A percentile compares a stretch with the other conserved stretches of the same genome.
Conservation (phyloP, 2,888 invertebrate genomes). For the Acanthococcus lagerstroemiae region DNA sequence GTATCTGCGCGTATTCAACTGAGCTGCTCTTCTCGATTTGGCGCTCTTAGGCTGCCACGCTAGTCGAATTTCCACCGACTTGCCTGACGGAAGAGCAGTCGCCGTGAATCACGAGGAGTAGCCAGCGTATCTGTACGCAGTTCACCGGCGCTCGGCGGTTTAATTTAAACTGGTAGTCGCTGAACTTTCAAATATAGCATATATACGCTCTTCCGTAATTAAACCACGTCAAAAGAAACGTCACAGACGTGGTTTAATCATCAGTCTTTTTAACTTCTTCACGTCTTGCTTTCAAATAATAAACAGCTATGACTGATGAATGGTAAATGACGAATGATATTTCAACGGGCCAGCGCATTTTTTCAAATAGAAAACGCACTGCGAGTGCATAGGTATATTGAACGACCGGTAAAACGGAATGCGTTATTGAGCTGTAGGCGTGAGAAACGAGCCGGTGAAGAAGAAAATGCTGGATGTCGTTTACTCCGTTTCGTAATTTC, state of each 20-base stretch:
- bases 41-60: too few relatives aligned
- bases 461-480: background rate
- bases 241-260: constrained; percentile 24
- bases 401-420: background rate
- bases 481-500: background rate
- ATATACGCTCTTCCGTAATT: background rate
- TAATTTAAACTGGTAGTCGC: too few relatives aligned
- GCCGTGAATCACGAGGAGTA: too few relatives aligned
- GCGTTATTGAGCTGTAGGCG: constrained; percentile 17
- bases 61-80: too few relatives aligned
- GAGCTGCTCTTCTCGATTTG: too few relatives aligned
- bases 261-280: constrained; percentile 22
- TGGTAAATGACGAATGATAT: constrained; percentile 30
- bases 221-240: constrained; percentile 8
- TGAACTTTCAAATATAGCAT: too few relatives aligned
- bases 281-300: constrained; percentile 28
- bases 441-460: constrained; percentile 9
- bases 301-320: constrained; percentile 28
- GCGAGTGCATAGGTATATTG: background rate
- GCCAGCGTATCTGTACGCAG: too few relatives aligned
- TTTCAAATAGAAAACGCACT: background rate
- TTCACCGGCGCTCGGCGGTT: too few relatives aligned
- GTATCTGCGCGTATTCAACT: too few relatives aligned
- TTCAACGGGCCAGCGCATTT: constrained; percentile 11
- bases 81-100: too few relatives aligned